Base-by-base conservation (phyloP, 1,140 invertebrate genomes). In the Galleria mellonella region DNA sequence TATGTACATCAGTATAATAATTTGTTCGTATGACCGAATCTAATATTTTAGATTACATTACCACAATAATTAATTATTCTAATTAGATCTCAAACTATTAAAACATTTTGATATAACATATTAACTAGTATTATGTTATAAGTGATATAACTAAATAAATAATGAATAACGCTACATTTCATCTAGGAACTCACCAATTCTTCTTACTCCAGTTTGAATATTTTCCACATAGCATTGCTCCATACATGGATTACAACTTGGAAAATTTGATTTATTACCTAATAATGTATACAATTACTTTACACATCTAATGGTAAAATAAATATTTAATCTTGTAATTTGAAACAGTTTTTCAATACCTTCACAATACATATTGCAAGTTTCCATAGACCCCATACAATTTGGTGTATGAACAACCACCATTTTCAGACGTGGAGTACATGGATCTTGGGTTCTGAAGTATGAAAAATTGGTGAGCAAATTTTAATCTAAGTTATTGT, bases 391-490 rank as follows among this genome's bases (percentile, higher is more conserved):
- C 51, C 62, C 59, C 44, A 56, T 49, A 47, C 66, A 74, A 48
- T 38, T 53, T 15, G 75, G 69, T 17, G 56, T 51, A 40, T 83
- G 79, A 15, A 78, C 64, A 31, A 82, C 64, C 32, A 82, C 51
- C 73, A 79, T 82, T 64, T 79, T 83, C 61, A 69, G 48, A 43
- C 47, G 45, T 31, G 65, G 62, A 32, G 30, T 32, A 15, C 49
- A 44, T 30, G 42, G 29, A 29, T 75, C 62, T 38, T 49, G 39
- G 36, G 44, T 31, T 62, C 73, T 79, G 66, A 56, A 78, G 72
- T 71, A 69, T 76, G 53, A 76, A 73, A 74, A 63, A 41, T 70
- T 75, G 68, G 68, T 78, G 69, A 79, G 60, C 17, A 23, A 23
- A 23, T n/a, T n/a, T n/a, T n/a, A n/a, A n/a, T n/a, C n/a, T n/a